phyloP scores from a whole-genome alignment of 2,113 vertebrate genomes.

The Cheirogaleus medius region DNA sequence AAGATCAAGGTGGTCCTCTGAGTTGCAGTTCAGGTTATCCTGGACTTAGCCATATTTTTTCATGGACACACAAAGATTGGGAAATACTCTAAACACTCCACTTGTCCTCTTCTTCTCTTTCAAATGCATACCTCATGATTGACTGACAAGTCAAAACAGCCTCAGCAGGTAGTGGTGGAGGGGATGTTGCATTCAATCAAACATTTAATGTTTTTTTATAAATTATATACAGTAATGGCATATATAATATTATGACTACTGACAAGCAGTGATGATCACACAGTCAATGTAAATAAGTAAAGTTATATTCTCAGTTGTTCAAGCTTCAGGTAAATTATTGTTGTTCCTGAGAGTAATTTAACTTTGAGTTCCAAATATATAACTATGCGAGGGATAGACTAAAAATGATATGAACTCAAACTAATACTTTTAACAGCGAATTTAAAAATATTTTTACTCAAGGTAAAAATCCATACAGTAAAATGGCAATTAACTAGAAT shows the following conservation, averaged over 20 bases:
- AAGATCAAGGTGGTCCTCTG: background rate
- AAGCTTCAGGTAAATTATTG: background rate
- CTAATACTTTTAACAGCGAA: background rate
- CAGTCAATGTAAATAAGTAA: background rate
- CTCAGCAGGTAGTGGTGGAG: background rate
- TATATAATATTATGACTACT: background rate
- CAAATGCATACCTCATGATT: background rate
- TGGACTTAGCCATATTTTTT: background rate
- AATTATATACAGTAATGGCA: background rate
- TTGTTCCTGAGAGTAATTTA: background rate
- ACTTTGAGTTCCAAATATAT: background rate
- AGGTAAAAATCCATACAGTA: background rate
- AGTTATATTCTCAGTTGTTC: background rate
- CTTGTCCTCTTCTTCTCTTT: background rate
- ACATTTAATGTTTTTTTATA: background rate
- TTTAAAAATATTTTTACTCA: background rate
- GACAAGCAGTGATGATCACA: background rate
- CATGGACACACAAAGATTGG: background rate
- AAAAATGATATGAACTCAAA: background rate
- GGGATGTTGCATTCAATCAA: background rate
- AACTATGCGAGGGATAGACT: background rate
- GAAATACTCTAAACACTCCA: background rate
- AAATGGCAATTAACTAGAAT: slow-evolving; percentile 24
- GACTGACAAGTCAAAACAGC: background rate
- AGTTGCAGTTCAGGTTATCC: background rate